These are phyloP conservation scores for Pygmarrhopalites habei DNA, from an alignment of 1,140 invertebrate genomes.

Conservation along the genomic window DNA sequence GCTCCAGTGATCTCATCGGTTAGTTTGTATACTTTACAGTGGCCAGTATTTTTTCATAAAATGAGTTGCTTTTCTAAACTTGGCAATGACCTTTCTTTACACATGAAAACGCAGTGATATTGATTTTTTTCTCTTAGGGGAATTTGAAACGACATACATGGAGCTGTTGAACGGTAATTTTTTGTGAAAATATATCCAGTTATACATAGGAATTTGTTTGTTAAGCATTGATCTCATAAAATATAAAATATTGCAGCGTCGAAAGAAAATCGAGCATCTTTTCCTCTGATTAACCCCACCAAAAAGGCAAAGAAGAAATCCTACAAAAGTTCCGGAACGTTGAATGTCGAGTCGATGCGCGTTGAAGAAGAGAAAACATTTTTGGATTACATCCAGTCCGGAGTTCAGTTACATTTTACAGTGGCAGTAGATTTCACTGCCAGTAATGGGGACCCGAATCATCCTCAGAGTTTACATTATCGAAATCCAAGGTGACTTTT, in stretches of 20 bases:
- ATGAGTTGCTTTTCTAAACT: too few relatives aligned
- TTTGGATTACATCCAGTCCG: conserved; percentile 44
- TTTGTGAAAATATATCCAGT: too few relatives aligned
- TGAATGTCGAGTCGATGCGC: conserved; percentile 37
- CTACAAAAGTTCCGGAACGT: conserved; percentile 48
- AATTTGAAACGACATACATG: conserved; percentile 44
- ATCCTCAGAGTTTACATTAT: conserved; percentile 51
- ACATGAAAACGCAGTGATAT: too few relatives aligned
- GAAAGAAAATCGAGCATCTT: conserved; percentile 25
- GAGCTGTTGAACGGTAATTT: conserved; percentile 41
- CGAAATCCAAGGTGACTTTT: too few relatives aligned
- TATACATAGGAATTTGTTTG: background rate
- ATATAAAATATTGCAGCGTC: background rate
- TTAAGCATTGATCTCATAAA: too few relatives aligned
- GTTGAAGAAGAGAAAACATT: conserved; percentile 36
- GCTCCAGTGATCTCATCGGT: conserved; percentile 48
- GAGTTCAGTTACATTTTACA: conserved; percentile 54
- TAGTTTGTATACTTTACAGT: too few relatives aligned
- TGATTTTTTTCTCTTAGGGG: too few relatives aligned
- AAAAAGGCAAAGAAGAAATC: conserved; percentile 48
- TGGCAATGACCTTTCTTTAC: too few relatives aligned
- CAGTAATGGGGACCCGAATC: conserved; percentile 53
- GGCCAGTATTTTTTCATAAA: too few relatives aligned
- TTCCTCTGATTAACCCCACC: conserved; percentile 45
- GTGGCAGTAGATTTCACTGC: conserved; percentile 58